Conservation (phyloP, 1,140 invertebrate species). For the Nilaparvata lugens region DNA sequence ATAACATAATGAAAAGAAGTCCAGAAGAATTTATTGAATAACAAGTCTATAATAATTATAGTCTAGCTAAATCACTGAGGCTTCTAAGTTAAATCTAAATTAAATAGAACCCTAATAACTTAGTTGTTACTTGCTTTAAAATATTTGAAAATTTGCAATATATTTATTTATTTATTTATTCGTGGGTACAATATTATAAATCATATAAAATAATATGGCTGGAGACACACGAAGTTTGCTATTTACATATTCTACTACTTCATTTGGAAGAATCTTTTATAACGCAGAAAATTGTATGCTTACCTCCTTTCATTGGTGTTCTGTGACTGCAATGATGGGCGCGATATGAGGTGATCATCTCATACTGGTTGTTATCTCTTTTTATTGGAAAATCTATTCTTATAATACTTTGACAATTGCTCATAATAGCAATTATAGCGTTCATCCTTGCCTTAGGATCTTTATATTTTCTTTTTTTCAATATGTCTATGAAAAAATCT, state of each 20-base stretch:
- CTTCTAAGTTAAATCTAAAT: not conserved
- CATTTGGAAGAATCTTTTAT: not conserved
- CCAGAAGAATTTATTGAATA: no score
- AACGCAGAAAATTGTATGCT: not conserved
- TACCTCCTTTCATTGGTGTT: slow-evolving; percentile 71
- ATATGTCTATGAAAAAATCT: slow-evolving; percentile 20
- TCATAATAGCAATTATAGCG: slow-evolving; percentile 61
- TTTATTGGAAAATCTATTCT: slow-evolving; percentile 74
- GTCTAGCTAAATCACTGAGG: no score
- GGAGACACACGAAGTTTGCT: not conserved
- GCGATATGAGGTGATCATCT: slow-evolving; percentile 72
- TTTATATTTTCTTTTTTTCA: slow-evolving; percentile 36
- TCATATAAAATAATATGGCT: no score
- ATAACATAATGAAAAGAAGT: no score
- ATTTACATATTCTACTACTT: not conserved
- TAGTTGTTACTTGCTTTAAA: not conserved
- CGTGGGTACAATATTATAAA: not conserved
- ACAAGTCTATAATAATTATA: no score
- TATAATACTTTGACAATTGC: slow-evolving; percentile 60
- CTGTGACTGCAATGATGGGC: slow-evolving; percentile 77
- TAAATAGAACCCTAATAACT: not conserved
- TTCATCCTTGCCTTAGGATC: slow-evolving; percentile 51
- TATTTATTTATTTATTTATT: not conserved
- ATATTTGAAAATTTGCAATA: not conserved
- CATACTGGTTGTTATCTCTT: slow-evolving; percentile 61